phyloP scores from a whole-genome alignment of 2,113 vertebrate genomes.

The Corapipo altera region DNA sequence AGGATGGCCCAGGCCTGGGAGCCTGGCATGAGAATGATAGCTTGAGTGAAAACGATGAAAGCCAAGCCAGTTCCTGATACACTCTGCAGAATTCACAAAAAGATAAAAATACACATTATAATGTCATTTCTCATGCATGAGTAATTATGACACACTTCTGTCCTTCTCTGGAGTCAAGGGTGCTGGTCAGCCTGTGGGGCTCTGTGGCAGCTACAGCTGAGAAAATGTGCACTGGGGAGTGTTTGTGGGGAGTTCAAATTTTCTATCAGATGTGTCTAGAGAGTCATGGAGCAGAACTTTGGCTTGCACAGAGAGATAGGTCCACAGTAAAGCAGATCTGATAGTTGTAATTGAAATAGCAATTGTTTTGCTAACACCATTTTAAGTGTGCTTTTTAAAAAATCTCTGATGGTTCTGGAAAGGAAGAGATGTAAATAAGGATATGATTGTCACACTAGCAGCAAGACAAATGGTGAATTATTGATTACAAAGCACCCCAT shows the following conservation, averaged over 20 bases:
- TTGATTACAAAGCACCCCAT: neutral
- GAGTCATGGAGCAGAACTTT: neutral
- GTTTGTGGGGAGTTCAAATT: neutral
- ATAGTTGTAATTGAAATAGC: neutral
- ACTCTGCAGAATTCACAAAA: constrained; percentile 71
- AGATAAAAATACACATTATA: neutral
- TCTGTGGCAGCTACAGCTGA: neutral
- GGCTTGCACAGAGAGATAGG: neutral
- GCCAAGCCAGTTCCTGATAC: constrained; percentile 89
- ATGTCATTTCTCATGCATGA: neutral
- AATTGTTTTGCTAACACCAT: neutral
- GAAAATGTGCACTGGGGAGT: neutral
- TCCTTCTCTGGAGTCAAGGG: neutral
- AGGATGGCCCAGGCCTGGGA: constrained; percentile 87
- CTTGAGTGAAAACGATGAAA: constrained; percentile 90
- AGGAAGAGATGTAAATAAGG: neutral
- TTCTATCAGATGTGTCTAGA: neutral
- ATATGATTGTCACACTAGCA: neutral
- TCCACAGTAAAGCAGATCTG: neutral
- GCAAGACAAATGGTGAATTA: neutral
- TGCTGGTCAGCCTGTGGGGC: neutral
- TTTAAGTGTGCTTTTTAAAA: neutral
- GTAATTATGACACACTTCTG: neutral
- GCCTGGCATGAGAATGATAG: constrained; percentile 84
- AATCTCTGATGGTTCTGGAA: neutral